Base-by-base conservation (phyloP, 2,113 vertebrate genomes). In the Struthidea cinerea region DNA sequence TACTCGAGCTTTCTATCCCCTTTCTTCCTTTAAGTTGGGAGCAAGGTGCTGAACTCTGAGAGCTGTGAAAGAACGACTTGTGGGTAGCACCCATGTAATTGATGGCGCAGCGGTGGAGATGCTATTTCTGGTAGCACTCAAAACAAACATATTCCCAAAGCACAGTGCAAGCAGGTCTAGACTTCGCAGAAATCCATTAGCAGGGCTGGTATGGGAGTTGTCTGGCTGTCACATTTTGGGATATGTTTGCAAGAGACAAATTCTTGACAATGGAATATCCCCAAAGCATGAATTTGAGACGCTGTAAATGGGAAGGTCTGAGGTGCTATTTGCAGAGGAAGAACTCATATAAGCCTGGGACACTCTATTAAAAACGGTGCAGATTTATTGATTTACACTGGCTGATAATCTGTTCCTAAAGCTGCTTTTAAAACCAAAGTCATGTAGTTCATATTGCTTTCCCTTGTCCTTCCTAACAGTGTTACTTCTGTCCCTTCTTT, bases 181-280 rank as follows among this genome's bases (percentile, higher is more conserved):
- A 78, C 87, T 68, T 44, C 90, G 49, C 49, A 90, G 77, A 89
- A 95, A 93, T 81, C 93, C 92, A 95, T 96, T 96, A 94, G 60
- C 80, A 67, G 82, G 32, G 42, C 71, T 92, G 75, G 47, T n/a
- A 15, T 24, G 60, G 79, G 68, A 93, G 35, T 44, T 90, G 73
- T 53, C 46, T 86, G 94, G 41, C 88, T 94, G 84, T 90, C 84
- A 84, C 61, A 35, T 93, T 68, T 81, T 44, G 65, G 52, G 44
- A 71, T 71, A 3, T 50, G 23, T 42, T 93, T 90, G 75, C 52
- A 78, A 90, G 64, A 93, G 81, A 59, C n/a, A n/a, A n/a, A n/a
- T 78, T 94, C 77, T 68, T 94, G 79, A 92, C 57, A 79, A 4
- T 13, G 44, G 88, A 78, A 18, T 67, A 79, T 92, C 53, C 81